phyloP scores from a whole-genome alignment of 2,888 invertebrate species.

The Pandemis cinnamomeana region DNA sequence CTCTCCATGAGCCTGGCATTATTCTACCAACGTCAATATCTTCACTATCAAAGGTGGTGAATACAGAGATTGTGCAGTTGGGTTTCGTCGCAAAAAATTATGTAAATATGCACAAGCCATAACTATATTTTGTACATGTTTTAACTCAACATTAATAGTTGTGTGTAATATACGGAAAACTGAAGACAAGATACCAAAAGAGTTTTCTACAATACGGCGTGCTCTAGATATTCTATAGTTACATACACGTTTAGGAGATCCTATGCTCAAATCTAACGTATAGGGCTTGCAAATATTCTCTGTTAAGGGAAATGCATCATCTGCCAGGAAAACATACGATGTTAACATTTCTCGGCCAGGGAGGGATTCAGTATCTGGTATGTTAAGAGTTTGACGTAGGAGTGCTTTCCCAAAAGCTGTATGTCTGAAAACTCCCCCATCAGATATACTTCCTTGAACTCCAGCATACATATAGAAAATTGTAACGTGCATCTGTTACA shows the following conservation, averaged over 20 bases:
- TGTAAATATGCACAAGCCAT: constrained; percentile 33
- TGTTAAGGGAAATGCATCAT: constrained; percentile 37
- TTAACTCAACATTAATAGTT: constrained; percentile 35
- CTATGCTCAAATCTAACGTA: constrained; percentile 34
- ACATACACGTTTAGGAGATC: constrained; percentile 33
- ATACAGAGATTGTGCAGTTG: constrained; percentile 16
- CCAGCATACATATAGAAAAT: constrained; percentile 21
- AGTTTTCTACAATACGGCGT: constrained; percentile 31
- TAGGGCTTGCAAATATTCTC: constrained; percentile 38
- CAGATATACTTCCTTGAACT: constrained; percentile 30
- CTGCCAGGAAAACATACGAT: constrained; percentile 24
- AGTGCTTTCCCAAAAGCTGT: constrained; percentile 30
- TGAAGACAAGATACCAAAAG: constrained; percentile 30
- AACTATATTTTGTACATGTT: constrained; percentile 29
- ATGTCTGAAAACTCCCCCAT: constrained; percentile 38
- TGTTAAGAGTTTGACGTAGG: constrained; percentile 24
- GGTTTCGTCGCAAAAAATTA: constrained; percentile 32
- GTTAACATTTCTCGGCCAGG: constrained; percentile 27
- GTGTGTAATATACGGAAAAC: constrained; percentile 30
- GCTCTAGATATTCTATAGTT: constrained; percentile 37
- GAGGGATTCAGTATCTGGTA: constrained; percentile 22
- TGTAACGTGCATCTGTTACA: no score
- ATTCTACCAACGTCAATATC: no score
- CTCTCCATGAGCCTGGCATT: constrained; percentile 9
- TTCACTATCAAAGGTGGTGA: no score